These are phyloP conservation scores for Dascillus cervinus DNA, from an alignment of 2,888 invertebrate genomes.

Conservation along the genomic window DNA sequence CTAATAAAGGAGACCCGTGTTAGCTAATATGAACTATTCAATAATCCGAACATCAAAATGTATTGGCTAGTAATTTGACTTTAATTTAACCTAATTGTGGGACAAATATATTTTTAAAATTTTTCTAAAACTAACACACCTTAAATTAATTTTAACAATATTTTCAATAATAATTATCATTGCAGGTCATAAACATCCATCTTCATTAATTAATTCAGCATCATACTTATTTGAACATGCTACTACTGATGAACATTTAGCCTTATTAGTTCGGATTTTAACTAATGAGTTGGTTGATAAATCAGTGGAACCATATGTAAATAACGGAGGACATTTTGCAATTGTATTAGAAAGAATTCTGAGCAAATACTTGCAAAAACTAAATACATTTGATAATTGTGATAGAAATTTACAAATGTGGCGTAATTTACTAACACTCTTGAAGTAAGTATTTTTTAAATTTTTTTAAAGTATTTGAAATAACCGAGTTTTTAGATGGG, in stretches of 20 bases:
- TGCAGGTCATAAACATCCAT: slow-evolving; percentile 53
- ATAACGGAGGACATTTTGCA: slow-evolving; percentile 43
- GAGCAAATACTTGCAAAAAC: slow-evolving; percentile 29
- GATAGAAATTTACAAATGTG: slow-evolving; percentile 33
- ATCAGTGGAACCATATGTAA: slow-evolving; percentile 32
- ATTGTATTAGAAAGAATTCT: slow-evolving; percentile 37
- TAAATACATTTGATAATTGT: slow-evolving; percentile 23
- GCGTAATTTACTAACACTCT: slow-evolving; percentile 32
- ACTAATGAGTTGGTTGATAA: slow-evolving; percentile 48
- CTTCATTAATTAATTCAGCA: slow-evolving; percentile 53
- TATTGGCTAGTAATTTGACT: background rate
- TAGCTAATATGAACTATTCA: too few relatives aligned
- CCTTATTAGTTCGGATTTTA: slow-evolving; percentile 53
- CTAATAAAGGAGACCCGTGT: too few relatives aligned
- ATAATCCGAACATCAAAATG: too few relatives aligned
- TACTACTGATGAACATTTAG: slow-evolving; percentile 50
- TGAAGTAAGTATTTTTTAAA: too few relatives aligned
- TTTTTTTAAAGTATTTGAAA: too few relatives aligned
- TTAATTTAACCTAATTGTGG: background rate
- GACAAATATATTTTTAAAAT: slow-evolving; percentile 2
- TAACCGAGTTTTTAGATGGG: too few relatives aligned
- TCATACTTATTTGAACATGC: slow-evolving; percentile 55
- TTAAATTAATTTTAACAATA: background rate
- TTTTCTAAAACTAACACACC: background rate
- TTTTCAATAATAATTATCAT: too few relatives aligned